Base-by-base conservation (phyloP, 2,888 invertebrate species). In the Lydus trimaculatus region DNA sequence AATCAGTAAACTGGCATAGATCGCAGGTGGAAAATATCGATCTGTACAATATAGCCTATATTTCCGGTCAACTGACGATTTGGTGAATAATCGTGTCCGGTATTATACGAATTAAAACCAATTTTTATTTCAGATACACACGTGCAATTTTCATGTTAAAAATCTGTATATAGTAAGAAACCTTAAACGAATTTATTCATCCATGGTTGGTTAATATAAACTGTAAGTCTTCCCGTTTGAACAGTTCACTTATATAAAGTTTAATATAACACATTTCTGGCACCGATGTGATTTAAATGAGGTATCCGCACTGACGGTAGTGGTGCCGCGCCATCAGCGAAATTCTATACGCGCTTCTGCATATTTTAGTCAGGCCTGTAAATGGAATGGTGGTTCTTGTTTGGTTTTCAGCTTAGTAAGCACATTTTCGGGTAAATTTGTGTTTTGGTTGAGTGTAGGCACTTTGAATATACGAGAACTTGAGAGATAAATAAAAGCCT, bases 321-420 rank as follows among this genome's bases (percentile, higher is more conserved):
- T 56, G 75, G 72, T 64, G 58, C 67, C 66, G 71, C 65, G 15
- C 58, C 70, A 64, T 66, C 61, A 58, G 70, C 70, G 73, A 71
- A 76, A 73, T 70, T 69, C 73, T 73, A 75, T 74, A 76, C 76
- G 75, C 75, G 72, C 72, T 71, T 66, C 73, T 75, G 77, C 76
- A 78, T 77, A 78, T 78, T 78, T 78, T 75, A 76, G 74, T 72
- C 72, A 63, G 73, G 70, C 69, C 73, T 76, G 74, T 75, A 76
- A 78, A 77, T 76, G 76, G 73, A 77, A 75, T 74, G 72, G 68
- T 68, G 71, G 20, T 72, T 72, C 72, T 75, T 78, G 77, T 79
- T 79, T 78, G 77, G 76, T 78, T 79, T 77, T 73, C 72, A 70
- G 78, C 76, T 79, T 78, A 76, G 76, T 72, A 74, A 76, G 75